A percentile compares a stretch with the other conserved stretches of the same genome.
Conservation (phyloP, 2,797 vertebrate species). For the Crocodylus rhombifer region DNA sequence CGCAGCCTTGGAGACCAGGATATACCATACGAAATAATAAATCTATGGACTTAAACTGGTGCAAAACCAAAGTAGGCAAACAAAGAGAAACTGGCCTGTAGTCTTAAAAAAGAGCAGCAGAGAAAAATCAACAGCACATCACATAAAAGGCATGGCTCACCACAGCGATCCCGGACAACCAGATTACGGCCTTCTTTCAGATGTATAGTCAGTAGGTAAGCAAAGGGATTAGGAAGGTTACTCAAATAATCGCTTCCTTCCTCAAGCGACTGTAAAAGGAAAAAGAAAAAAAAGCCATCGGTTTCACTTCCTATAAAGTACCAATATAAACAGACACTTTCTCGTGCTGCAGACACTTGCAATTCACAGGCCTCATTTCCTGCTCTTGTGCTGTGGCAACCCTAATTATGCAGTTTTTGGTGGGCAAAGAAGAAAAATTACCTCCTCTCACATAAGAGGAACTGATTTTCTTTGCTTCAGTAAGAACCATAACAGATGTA, state of each 20-base stretch:
- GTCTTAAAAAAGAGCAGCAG: neutral
- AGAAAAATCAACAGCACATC: neutral
- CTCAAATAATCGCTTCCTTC: constrained; percentile 73
- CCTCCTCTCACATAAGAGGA: neutral
- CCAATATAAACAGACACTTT: neutral
- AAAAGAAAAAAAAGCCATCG: constrained; percentile 2
- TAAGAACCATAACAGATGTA: neutral
- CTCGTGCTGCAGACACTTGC: neutral
- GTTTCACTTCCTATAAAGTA: neutral
- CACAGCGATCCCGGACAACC: constrained; percentile 91
- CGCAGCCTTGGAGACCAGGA: neutral
- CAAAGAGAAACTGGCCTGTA: neutral
- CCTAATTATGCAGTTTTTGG: neutral
- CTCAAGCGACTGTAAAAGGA: constrained; percentile 62
- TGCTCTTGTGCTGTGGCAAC: neutral
- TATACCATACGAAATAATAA: neutral
- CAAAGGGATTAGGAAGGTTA: constrained; percentile 81
- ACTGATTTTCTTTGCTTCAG: neutral
- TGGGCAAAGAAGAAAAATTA: rapidly evolving
- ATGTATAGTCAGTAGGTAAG: constrained; percentile 91
- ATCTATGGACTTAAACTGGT: neutral
- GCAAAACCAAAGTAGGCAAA: neutral
- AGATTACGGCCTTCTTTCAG: constrained; percentile 92
- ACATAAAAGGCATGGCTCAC: constrained; percentile 79
- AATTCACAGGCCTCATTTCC: neutral